Conservation (phyloP, 1,140 invertebrate genomes). For the Zaprionus ornatus region DNA sequence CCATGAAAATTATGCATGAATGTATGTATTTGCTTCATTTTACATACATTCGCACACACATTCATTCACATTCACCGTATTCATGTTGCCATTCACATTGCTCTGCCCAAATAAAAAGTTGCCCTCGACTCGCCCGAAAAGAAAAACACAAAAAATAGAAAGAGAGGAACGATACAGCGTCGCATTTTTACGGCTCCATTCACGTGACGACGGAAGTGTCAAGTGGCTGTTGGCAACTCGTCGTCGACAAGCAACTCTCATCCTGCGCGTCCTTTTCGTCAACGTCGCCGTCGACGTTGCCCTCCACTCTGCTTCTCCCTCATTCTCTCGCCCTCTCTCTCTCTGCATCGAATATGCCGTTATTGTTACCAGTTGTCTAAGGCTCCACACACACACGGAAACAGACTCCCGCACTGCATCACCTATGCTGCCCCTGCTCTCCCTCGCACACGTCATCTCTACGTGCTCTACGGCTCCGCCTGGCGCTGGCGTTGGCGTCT, state of each 20-base stretch:
- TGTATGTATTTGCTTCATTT: constrained; percentile 78
- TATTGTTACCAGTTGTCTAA: constrained; percentile 80
- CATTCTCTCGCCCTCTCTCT: background rate
- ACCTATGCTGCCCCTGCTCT: background rate
- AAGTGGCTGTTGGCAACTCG: constrained; percentile 82
- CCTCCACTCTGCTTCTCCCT: constrained; percentile 5
- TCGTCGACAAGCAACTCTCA: constrained; percentile 71
- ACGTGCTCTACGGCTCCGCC: constrained; percentile 41
- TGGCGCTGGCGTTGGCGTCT: constrained; percentile 52
- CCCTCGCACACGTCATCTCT: constrained; percentile 21
- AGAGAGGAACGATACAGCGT: constrained; percentile 52
- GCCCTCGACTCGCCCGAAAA: constrained; percentile 64
- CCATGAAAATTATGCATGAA: constrained; percentile 80
- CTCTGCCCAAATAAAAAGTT: constrained; percentile 74
- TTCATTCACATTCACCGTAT: constrained; percentile 7
- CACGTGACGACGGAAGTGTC: constrained; percentile 81
- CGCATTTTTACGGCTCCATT: constrained; percentile 81
- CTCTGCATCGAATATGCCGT: constrained; percentile 76
- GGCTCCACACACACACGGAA: constrained; percentile 18
- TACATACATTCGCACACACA: constrained; percentile 31
- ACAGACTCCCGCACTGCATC: constrained; percentile 8
- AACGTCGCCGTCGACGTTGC: constrained; percentile 46
- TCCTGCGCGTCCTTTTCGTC: constrained; percentile 74
- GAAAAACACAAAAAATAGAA: constrained; percentile 27
- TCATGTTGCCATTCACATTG: constrained; percentile 44